Conservation (phyloP, 2,888 invertebrate species). For the Idaea aversata region DNA sequence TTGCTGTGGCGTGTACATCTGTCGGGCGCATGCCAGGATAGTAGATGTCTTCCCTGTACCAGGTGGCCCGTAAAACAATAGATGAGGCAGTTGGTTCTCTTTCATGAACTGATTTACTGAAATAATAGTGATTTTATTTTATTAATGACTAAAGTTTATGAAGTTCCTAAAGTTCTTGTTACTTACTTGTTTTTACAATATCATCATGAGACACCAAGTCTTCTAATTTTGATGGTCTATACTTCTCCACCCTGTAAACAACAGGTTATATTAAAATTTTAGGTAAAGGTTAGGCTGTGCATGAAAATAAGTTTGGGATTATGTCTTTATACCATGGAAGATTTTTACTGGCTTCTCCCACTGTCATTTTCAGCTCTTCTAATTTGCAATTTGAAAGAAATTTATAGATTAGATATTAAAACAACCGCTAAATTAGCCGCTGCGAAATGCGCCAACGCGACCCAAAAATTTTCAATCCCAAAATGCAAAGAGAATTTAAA, state of each 20-base stretch:
- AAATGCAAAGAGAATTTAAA: too few species aligned
- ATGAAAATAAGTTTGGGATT: background rate
- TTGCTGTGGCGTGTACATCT: slow-evolving; percentile 93
- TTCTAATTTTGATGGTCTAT: slow-evolving; percentile 93
- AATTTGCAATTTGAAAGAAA: background rate
- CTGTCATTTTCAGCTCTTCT: slow-evolving; percentile 50
- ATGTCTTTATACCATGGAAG: slow-evolving; percentile 80
- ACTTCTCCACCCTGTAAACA: slow-evolving; percentile 95
- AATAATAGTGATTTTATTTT: slow-evolving; percentile 32
- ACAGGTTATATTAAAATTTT: background rate
- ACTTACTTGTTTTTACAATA: slow-evolving; percentile 96
- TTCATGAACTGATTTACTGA: slow-evolving; percentile 92
- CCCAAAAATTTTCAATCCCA: too few species aligned
- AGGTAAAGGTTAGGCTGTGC: background rate
- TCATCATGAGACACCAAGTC: slow-evolving; percentile 98
- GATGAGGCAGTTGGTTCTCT: slow-evolving; percentile 95
- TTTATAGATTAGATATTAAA: too few species aligned
- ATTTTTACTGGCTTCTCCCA: slow-evolving; percentile 69
- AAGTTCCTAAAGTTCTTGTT: too few species aligned
- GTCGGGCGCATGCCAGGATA: slow-evolving; percentile 96
- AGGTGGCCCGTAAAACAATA: slow-evolving; percentile 98
- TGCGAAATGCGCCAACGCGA: too few species aligned
- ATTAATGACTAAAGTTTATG: too few species aligned
- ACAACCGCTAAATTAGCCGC: too few species aligned
- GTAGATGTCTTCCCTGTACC: slow-evolving; percentile 99